Base-by-base conservation (phyloP, 2,113 vertebrate species). In the Labeo catla region DNA sequence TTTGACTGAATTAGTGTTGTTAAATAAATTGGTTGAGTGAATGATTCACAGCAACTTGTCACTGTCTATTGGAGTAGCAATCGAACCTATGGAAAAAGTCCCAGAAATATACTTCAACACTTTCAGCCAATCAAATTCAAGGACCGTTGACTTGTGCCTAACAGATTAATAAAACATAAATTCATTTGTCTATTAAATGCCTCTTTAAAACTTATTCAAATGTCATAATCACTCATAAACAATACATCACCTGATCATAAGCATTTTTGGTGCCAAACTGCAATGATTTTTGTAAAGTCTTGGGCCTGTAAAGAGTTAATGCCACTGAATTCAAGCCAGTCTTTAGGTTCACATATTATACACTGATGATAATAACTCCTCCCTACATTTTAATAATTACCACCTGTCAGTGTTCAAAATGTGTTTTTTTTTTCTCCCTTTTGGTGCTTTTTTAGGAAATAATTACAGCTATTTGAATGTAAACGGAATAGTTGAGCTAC, bases 401-500 rank as follows among this genome's bases (percentile, higher is more conserved):
- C 16, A 23, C 81, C 12, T 83, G 81, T 54, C 81, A 72, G 11
- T 15, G 50, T 73, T 15, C 11, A 39, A 47, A 76, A 50, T 15
- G 43, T 19, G 34, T 23, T 15, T 57, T 28, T 15, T 57, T 28
- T 57, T 21, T 49, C 63, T 28, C 47, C 34, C 6, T 43, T 80
- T 59, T 21, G 36, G 4, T 36, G 49, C 11, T 61, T 39, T 83
- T 72, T 68, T 49, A 10, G 63, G 63, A 68, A 57, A 72, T 83
- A 83, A 83, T 83, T 83, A 83, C 49, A 70, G 81, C 34, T 70
- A 54, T 72, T 54, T 72, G 16, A 34, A n/a, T 54, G 47, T 65
- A 12, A 83, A 83, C 57, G 6, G 23, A 39, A 39, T 4, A 36
- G 8, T 68, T 43, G 5, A 39, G 7, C 16, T 61, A 10, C 77